Conservation (phyloP, 2,797 vertebrate genomes). For the Synanceia verrucosa region DNA sequence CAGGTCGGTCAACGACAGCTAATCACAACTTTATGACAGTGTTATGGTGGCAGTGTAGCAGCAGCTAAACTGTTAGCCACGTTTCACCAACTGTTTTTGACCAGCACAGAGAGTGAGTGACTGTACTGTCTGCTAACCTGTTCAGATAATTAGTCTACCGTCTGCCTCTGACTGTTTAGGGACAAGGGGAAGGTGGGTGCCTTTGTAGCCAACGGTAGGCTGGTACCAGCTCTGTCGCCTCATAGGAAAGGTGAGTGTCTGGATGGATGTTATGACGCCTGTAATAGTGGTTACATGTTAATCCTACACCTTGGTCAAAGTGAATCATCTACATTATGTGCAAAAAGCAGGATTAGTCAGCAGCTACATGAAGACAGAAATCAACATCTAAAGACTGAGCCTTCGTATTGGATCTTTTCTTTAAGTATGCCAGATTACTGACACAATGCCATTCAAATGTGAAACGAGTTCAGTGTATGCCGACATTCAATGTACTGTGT, state of each 20-base stretch:
- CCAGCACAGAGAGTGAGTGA: too few relatives aligned
- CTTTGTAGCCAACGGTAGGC: slow-evolving; percentile 60
- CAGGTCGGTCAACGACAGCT: slow-evolving; percentile 44
- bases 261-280: neutral
- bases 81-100: too few relatives aligned
- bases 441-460: neutral
- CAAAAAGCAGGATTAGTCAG: neutral
- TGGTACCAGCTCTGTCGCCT: slow-evolving; percentile 17
- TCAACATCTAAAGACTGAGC: neutral
- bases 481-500: neutral
- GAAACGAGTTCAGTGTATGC: neutral
- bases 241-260: slow-evolving; percentile 66
- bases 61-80: too few relatives aligned
- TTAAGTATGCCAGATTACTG: neutral
- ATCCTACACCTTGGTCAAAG: neutral
- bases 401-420: neutral
- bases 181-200: slow-evolving; percentile 50
- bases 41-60: too few relatives aligned
- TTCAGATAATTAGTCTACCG: too few relatives aligned
- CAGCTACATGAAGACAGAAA: neutral
- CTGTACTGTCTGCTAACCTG: too few relatives aligned
- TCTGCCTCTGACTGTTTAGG: too few relatives aligned
- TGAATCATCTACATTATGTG: neutral
- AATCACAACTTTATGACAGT: neutral
- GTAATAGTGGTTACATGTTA: neutral